These are phyloP conservation scores for Phaenicophaeus curvirostris DNA, from an alignment of 2,797 vertebrate genomes.

Conservation along the genomic window DNA sequence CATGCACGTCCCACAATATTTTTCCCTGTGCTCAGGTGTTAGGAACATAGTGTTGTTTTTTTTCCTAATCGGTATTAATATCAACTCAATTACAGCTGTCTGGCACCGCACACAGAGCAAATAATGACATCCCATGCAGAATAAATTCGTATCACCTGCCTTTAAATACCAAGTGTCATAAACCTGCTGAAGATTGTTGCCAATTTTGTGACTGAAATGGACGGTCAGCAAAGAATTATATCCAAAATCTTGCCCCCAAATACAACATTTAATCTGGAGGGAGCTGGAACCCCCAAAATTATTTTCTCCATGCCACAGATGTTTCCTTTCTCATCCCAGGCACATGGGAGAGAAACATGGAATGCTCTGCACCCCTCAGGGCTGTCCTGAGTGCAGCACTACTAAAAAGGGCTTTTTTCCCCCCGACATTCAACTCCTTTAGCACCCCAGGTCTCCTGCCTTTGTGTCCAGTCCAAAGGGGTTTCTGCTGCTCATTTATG, in stretches of 20 bases:
- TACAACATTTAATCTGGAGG: background rate
- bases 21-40: background rate
- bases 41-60: background rate
- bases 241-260: background rate
- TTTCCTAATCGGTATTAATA: slow-evolving; percentile 1
- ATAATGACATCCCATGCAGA: background rate
- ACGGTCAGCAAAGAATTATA: background rate
- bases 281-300: background rate
- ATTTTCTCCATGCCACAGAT: background rate
- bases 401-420: background rate
- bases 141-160: background rate
- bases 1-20: background rate
- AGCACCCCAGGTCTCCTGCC: background rate
- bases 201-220: background rate
- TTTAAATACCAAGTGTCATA: slow-evolving; percentile 27
- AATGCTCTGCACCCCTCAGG: background rate
- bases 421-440: background rate
- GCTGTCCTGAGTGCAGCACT: background rate
- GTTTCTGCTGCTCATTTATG: background rate
- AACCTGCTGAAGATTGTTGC: slow-evolving; percentile 3
- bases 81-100: slow-evolving; percentile 17
- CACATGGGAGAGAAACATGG: rapidly evolving
- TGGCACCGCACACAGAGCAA: background rate
- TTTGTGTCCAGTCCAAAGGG: background rate
- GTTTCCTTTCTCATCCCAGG: background rate